Evolutionary conservation across 1,140 invertebrate genomes (phyloP), one percentile per base, ranked within the genome.

Genomic region (Phymorhynchus buccinoides): DNA sequence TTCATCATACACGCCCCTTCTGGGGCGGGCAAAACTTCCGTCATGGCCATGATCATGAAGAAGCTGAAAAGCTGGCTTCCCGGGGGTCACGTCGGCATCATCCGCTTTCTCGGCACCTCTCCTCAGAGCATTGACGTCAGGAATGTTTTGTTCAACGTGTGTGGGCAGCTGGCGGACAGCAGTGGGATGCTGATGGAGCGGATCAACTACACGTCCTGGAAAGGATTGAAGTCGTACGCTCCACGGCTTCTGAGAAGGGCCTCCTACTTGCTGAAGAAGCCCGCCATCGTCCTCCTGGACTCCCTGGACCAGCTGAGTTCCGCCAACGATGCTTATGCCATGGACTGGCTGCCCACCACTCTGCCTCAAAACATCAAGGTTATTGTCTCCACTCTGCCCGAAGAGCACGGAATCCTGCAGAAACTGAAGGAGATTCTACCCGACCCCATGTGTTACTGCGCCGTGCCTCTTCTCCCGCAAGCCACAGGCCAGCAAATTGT

Each of bases 351-450:
- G 41, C 91, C 91, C 32, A 88, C 75, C 3, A 56, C 78, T 14
- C 86, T 93, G 14, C 92, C 92, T 14, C n/a, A 81, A 62, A 91
- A 92, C 86, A 86, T 93, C 39, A 90, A 91, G 79, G 96, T 99
- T 86, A 96, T 99, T 56, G 95, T 99, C 27, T 93, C 93, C 1
- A 93, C 92, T 2, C 81, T 93, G 52, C 91, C 92, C 42, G 78
- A 89, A 77, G 89, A 92, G 81, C 88, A 90, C 83, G 87, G 89
- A 39, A 89, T 92, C 80, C 87, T 92, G 12, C 73, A 88, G 3
- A 92, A 89, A 30, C 82, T 93, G 27, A 85, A 86, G 77, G 84
- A 89, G 32, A 22, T 88, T 7, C 71, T 91, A 7, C 88, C 88
- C 66, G 88, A 88, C 37, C n/a, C 77, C 27, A 71, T 78, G 0